These are phyloP conservation scores for Ericerus pela DNA, from an alignment of 1,140 invertebrate genomes.

Conservation along the genomic window DNA sequence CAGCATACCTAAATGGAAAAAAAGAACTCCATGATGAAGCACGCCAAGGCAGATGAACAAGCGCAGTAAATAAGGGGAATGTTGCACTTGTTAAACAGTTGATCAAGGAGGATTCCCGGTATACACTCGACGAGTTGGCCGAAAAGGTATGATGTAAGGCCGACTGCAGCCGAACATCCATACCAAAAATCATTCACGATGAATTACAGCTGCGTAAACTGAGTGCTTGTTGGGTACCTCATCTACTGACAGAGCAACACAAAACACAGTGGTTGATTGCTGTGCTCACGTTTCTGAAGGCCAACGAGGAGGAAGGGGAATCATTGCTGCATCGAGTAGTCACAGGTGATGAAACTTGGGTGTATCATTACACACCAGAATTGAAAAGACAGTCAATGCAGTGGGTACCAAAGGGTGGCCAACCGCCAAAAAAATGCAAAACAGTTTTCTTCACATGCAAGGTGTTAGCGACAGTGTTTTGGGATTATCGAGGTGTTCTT, in stretches of 20 bases:
- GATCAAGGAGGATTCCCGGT: neutral
- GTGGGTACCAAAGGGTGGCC: slow-evolving; percentile 13
- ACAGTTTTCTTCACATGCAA: slow-evolving; percentile 5
- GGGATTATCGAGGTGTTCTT: slow-evolving; percentile 7
- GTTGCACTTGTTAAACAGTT: neutral
- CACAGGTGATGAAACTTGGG: slow-evolving; percentile 23
- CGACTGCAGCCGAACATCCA: neutral
- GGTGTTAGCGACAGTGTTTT: slow-evolving; percentile 13
- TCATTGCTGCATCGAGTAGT: slow-evolving; percentile 16
- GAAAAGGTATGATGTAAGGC: neutral
- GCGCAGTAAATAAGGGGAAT: neutral
- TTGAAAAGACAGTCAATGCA: slow-evolving; percentile 21
- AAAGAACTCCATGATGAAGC: slow-evolving; percentile 4
- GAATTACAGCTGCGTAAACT: neutral
- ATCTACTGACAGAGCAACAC: neutral
- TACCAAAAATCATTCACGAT: neutral
- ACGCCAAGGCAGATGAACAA: neutral
- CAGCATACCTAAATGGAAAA: neutral
- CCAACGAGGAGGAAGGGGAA: neutral
- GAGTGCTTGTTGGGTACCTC: slow-evolving; percentile 13
- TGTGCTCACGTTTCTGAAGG: neutral
- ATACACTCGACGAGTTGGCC: neutral
- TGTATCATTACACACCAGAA: slow-evolving; percentile 23
- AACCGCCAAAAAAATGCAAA: slow-evolving; percentile 18
- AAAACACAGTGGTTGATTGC: slow-evolving; percentile 9